A percentile compares a stretch with the other conserved stretches of the same genome.
These are phyloP conservation scores for Balaenoptera acutorostrata DNA, from an alignment of 2,113 vertebrate species.

Conservation along the genomic window DNA sequence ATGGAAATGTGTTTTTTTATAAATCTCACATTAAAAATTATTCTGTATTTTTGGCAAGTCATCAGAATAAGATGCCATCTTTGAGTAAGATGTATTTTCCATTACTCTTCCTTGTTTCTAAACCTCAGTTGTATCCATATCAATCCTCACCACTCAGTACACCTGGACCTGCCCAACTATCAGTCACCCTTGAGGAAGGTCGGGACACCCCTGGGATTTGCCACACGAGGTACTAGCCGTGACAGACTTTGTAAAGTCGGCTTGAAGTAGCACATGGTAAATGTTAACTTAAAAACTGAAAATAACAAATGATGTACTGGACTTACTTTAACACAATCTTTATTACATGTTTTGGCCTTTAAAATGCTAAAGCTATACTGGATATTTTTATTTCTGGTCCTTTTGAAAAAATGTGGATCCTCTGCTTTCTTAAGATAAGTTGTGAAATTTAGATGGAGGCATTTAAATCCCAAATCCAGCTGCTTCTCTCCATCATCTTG, in stretches of 20 bases:
- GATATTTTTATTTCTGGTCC: neutral
- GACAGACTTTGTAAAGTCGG: conserved; percentile 39
- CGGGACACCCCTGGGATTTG: conserved; percentile 13
- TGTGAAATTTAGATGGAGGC: neutral
- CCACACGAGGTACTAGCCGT: neutral
- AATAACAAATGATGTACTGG: neutral
- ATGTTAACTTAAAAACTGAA: conserved; percentile 24
- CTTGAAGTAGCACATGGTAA: conserved; percentile 33
- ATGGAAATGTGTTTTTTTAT: neutral
- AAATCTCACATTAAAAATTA: neutral
- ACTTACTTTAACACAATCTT: neutral
- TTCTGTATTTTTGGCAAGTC: neutral
- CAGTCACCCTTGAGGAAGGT: conserved; percentile 31
- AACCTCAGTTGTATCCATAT: neutral
- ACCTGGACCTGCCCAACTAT: conserved; percentile 28
- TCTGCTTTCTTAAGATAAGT: neutral
- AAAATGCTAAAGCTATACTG: neutral
- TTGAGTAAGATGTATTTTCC: neutral
- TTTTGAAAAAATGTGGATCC: neutral
- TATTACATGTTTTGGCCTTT: neutral
- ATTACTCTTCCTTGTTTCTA: conserved; percentile 15
- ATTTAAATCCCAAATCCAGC: neutral
- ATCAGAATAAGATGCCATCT: neutral
- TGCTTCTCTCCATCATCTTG: neutral
- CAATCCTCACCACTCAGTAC: neutral